Evolutionary conservation across 2,888 invertebrate species (phyloP).

Genomic region (Sminthurinus aureus): DNA sequence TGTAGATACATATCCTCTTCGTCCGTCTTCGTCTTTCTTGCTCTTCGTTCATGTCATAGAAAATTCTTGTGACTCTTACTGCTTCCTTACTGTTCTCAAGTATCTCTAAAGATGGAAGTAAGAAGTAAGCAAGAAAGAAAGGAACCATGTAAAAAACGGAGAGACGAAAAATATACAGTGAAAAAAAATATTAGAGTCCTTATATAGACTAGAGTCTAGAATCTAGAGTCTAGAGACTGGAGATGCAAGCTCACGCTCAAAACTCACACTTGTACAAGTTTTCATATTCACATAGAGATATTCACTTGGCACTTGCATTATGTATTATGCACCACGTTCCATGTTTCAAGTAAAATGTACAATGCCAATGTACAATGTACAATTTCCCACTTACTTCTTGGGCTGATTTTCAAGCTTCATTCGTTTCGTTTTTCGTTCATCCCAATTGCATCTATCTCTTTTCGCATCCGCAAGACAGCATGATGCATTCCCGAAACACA

Average conservation of each 20-base stretch:
- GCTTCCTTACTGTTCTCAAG: neutral
- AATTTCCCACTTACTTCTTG: conserved; percentile 25
- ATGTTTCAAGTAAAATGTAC: neutral
- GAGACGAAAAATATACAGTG: neutral
- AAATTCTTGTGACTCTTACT: neutral
- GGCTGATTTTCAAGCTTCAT: conserved; percentile 47
- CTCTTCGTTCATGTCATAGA: neutral
- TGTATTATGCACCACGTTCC: too few species aligned
- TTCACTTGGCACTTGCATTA: neutral
- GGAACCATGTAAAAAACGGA: neutral
- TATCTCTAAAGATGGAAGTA: neutral
- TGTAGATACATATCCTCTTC: neutral
- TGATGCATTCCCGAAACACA: conserved; percentile 46
- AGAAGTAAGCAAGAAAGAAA: conserved; percentile 1
- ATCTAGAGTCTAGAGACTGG: too few species aligned
- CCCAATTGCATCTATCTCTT: conserved; percentile 30
- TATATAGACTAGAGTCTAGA: too few species aligned
- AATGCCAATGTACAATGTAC: neutral
- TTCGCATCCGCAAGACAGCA: conserved; percentile 42
- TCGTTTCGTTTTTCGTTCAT: conserved; percentile 40
- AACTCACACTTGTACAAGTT: too few species aligned
- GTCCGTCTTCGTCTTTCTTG: too few species aligned
- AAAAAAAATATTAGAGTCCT: neutral
- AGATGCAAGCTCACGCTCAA: too few species aligned
- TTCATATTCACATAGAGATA: neutral